Evolutionary conservation across 2,797 vertebrate genomes (phyloP), one percentile per base, ranked within the genome.

Genomic region (Ciconia nigra): DNA sequence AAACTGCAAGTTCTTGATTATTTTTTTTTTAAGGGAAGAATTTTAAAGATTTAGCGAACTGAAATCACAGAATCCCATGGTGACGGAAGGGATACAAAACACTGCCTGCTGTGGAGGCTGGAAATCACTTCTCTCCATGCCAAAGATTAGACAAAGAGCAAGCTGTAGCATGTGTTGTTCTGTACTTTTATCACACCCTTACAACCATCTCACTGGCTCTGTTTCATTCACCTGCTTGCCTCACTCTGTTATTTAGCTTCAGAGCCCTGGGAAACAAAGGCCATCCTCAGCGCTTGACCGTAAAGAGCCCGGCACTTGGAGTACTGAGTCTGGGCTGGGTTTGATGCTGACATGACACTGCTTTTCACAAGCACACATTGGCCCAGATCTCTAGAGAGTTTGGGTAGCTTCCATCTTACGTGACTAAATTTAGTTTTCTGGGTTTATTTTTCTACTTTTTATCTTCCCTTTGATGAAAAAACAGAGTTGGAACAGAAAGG

Each of bases 381-480:
- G 72, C 92, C 82, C 54, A 90, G 87, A 93, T 90, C 85, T 91
- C 67, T 73, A 47, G 42, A 62, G 49, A 41, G n/a, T 59, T 65
- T 72, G 70, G 33, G 46, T 86, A 74, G 39, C 52, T 94, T 90
- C 77, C 74, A 72, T 86, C 49, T 78, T 57, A 16, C 5, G 4
- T 69, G 58, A 76, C 82, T 85, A 89, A 82, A 95, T 97, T 92
- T 95, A 84, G 66, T 70, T 82, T 89, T 89, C 69, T 89, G 42
- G 5, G 67, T 92, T 95, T 94, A 83, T 94, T 95, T 94, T 93
- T 79, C 78, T 62, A 39, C 52, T 82, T 89, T 83, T 49, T 72
- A 1, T 89, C 59, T 87, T 89, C 16, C 24, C 54, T 83, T 95
- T 89, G 49, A 79, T 89, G 82, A 58, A 94, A 35, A 91, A 24